These are phyloP conservation scores for Tenualosa ilisha DNA, from an alignment of 2,797 vertebrate genomes.

Conservation along the genomic window DNA sequence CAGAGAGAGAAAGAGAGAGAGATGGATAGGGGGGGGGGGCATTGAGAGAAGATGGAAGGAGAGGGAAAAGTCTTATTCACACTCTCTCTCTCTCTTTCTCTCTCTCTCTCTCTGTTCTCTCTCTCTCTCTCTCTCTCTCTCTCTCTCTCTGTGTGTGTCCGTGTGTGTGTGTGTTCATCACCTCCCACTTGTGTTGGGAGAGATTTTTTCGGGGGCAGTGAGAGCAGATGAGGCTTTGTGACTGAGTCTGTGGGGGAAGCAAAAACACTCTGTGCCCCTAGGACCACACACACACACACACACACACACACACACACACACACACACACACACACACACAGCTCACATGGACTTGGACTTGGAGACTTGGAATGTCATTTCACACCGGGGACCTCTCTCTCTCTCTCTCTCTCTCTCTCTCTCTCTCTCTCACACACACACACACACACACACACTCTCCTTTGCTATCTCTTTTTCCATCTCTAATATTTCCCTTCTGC, in stretches of 20 bases:
- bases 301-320: background rate
- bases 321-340: no score
- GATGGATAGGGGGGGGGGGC: constrained; percentile 17
- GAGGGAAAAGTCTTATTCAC: background rate
- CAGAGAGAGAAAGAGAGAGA: constrained; percentile 8
- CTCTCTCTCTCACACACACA: no score
- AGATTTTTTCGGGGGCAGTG: background rate
- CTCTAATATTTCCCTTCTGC: no score
- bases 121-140: no score
- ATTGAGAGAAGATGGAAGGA: background rate
- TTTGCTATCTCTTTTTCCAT: no score
- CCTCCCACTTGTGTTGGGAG: background rate
- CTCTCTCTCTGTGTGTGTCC: background rate
- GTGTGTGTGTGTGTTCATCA: background rate
- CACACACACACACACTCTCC: no score
- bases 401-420: no score
- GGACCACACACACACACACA: background rate
- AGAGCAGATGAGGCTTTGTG: background rate
- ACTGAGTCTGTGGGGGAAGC: background rate
- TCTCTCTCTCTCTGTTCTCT: no score
- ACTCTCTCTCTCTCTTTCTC: no score
- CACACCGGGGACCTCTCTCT: no score
- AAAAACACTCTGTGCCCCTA: background rate
- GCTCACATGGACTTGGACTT: no score
- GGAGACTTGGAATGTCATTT: no score